These are phyloP conservation scores for Rhabdornis inornatus DNA, from an alignment of 2,113 vertebrate genomes.

Conservation along the genomic window DNA sequence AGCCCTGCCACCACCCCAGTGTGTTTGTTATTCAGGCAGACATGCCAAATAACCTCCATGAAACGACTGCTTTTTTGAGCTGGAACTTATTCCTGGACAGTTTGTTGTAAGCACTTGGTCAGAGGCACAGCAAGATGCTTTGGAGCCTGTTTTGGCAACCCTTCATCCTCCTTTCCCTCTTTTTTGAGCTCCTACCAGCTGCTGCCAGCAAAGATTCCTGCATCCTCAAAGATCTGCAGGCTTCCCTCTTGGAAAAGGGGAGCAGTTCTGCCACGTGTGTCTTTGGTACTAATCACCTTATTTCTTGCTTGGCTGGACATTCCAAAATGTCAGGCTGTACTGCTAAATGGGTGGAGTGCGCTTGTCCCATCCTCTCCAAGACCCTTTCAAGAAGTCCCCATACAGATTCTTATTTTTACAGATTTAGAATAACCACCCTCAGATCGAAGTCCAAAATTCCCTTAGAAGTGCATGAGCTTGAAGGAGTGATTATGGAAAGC, in stretches of 20 bases:
- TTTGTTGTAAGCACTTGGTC: not conserved
- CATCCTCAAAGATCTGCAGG: not conserved
- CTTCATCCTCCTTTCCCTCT: not conserved
- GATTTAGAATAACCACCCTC: not conserved
- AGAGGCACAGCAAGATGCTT: not conserved
- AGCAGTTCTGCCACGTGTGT: not conserved
- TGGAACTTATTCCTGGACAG: not conserved
- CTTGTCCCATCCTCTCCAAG: not conserved
- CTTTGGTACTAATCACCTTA: not conserved
- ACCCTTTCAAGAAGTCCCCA: not conserved
- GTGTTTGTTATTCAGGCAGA: not conserved
- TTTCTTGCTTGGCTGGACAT: not conserved
- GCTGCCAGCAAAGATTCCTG: not conserved
- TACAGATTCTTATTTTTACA: not conserved
- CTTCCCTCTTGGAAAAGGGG: not conserved
- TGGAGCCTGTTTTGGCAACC: not conserved
- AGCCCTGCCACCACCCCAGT: not conserved
- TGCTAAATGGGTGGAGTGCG: not conserved
- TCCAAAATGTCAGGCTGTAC: not conserved
- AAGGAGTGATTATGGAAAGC: not conserved
- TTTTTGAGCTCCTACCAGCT: not conserved
- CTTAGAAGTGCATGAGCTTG: not conserved
- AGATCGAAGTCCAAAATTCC: not conserved
- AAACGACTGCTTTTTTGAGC: not conserved
- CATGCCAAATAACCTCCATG: not conserved